Evolutionary conservation across 2,888 invertebrate species (phyloP).

Genomic region (Lycocerus yunnanus): DNA sequence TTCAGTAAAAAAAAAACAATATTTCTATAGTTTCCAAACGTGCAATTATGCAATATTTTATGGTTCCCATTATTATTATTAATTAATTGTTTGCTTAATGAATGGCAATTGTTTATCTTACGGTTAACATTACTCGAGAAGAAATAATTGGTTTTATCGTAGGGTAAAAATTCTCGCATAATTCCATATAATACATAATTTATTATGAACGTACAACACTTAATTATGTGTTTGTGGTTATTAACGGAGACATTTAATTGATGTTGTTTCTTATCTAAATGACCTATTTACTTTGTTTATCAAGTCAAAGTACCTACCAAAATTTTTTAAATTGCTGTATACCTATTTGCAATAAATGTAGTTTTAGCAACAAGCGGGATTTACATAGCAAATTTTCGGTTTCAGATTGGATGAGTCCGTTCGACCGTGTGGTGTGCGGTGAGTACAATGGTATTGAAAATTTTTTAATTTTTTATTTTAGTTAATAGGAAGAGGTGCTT

Average conservation of each 20-base stretch:
- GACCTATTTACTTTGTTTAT: not conserved
- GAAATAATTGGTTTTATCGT: not conserved
- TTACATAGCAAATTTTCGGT: conserved; percentile 56
- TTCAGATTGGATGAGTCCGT: conserved; percentile 95
- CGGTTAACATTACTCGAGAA: not conserved
- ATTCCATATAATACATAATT: not conserved
- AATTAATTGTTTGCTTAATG: not conserved
- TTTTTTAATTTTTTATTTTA: conserved; percentile 62
- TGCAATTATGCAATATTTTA: not conserved
- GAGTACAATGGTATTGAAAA: conserved; percentile 82
- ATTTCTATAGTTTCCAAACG: not conserved
- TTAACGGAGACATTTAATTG: not conserved
- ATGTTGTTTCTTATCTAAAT: not conserved
- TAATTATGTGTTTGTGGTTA: not conserved
- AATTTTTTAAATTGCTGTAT: not conserved
- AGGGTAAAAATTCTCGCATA: not conserved
- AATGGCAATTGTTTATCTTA: not conserved
- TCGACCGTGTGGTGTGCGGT: conserved; percentile 93
- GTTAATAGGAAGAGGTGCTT: conserved; percentile 45
- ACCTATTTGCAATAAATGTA: not conserved
- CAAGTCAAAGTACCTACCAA: not conserved
- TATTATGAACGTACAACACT: not conserved
- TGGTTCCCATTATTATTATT: not conserved
- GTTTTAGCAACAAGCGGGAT: not conserved
- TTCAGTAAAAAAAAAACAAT: not conserved